A percentile compares a stretch with the other conserved stretches of the same genome.
Evolutionary conservation across 2,888 invertebrate species (phyloP).

Genomic region (Cryptophagus acutangulus): DNA sequence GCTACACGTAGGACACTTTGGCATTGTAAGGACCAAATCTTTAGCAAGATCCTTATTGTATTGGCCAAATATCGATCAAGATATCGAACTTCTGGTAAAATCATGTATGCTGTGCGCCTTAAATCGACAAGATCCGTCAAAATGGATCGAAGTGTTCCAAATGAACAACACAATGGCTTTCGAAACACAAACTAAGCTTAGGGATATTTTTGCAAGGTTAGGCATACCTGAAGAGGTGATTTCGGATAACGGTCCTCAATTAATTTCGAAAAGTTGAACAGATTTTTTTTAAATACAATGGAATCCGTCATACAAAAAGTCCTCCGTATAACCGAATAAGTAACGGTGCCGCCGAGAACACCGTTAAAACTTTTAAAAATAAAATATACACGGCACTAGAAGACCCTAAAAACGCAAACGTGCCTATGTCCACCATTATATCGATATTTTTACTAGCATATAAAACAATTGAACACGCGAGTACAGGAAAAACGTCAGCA

Average conservation of each 20-base stretch:
- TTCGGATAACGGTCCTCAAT: constrained; percentile 8
- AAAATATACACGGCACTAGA: constrained; percentile 5
- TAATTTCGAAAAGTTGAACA: constrained; percentile 15
- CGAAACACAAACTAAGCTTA: not conserved
- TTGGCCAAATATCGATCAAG: constrained; percentile 37
- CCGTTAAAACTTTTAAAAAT: not conserved
- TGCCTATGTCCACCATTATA: too few species aligned
- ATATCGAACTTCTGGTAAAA: constrained; percentile 14
- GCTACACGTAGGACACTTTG: constrained; percentile 39
- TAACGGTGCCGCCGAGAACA: constrained; percentile 18
- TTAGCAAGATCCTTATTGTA: constrained; percentile 37
- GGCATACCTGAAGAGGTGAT: constrained; percentile 7
- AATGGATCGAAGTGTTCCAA: constrained; percentile 6
- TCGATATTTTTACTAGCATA: constrained; percentile 7
- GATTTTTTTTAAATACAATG: constrained; percentile 19
- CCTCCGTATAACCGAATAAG: constrained; percentile 15
- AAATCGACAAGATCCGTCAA: constrained; percentile 7
- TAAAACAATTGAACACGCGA: constrained; percentile 4
- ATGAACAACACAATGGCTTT: constrained; percentile 4
- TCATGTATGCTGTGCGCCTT: constrained; percentile 8
- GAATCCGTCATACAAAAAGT: constrained; percentile 6
- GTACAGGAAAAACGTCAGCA: constrained; percentile 8
- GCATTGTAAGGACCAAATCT: constrained; percentile 36
- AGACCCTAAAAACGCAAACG: not conserved
- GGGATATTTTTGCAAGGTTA: constrained; percentile 9